Evolutionary conservation across 1,140 invertebrate species (phyloP).

Genomic region (Panulirus ornatus): DNA sequence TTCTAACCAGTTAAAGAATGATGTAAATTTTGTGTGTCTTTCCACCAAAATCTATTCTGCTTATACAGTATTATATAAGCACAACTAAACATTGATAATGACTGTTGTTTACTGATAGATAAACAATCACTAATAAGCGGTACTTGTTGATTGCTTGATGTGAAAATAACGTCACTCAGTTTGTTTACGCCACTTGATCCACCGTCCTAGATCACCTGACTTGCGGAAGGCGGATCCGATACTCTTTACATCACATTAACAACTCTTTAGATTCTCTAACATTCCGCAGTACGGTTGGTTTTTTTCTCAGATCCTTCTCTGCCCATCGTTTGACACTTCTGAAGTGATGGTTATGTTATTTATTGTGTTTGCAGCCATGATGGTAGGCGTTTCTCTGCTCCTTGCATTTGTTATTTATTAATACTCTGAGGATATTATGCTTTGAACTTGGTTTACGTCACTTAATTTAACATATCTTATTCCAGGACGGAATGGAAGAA

Average conservation of each 20-base stretch:
- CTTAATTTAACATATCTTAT: not conserved
- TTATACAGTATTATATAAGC: too few species aligned
- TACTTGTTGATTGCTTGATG: not conserved
- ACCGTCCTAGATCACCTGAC: not conserved
- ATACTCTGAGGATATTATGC: not conserved
- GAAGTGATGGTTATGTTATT: not conserved
- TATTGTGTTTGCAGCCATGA: constrained; percentile 67
- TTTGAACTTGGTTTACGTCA: not conserved
- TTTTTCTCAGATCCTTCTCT: not conserved
- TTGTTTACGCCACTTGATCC: constrained; percentile 26
- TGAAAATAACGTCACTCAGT: constrained; percentile 18
- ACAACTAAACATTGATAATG: too few species aligned
- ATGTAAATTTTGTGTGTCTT: too few species aligned
- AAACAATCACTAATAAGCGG: not conserved
- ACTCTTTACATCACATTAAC: not conserved
- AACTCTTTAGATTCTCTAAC: too few species aligned
- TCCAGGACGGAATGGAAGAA: constrained; percentile 72
- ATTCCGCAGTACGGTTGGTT: too few species aligned
- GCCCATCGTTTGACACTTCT: constrained; percentile 9
- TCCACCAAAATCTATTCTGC: too few species aligned
- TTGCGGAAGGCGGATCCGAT: not conserved
- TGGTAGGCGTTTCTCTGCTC: constrained; percentile 64
- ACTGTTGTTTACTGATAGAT: not conserved
- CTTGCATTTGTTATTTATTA: constrained; percentile 11
- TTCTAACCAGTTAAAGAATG: too few species aligned